phyloP scores from a whole-genome alignment of 2,888 invertebrate species.

The Hemistola chrysoprasaria region DNA sequence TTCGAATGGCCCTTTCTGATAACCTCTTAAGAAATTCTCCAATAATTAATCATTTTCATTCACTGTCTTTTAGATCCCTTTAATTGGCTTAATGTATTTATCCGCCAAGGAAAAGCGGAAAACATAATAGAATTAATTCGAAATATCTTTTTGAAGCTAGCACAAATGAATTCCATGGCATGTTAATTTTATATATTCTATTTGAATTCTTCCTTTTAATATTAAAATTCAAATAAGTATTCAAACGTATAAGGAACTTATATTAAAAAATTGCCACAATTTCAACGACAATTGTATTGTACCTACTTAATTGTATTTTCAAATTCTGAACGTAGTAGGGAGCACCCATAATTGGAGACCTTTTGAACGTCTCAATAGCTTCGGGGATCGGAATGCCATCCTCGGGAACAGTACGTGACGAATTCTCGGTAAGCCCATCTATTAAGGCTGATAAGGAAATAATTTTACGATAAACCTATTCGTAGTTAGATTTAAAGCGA shows the following conservation, averaged over 20 bases:
- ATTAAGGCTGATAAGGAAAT: conserved; percentile 47
- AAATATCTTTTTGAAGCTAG: conserved; percentile 15
- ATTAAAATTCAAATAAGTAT: too few relatives aligned
- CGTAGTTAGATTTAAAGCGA: conserved; percentile 9
- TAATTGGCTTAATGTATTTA: conserved; percentile 16
- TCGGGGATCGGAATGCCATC: conserved; percentile 38
- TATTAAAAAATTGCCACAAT: too few relatives aligned
- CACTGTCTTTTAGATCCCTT: conserved; percentile 9
- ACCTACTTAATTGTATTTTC: conserved; percentile 34
- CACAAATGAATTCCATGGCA: conserved; percentile 17
- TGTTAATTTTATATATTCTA: conserved; percentile 25
- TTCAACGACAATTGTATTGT: conserved; percentile 17
- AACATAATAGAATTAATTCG: conserved; percentile 17
- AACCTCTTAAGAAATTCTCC: too few relatives aligned
- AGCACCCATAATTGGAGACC: conserved; percentile 43
- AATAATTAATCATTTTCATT: conserved; percentile 10
- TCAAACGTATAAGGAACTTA: too few relatives aligned
- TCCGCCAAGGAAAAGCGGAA: conserved; percentile 9
- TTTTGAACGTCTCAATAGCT: conserved; percentile 62
- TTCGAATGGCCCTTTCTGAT: too few relatives aligned
- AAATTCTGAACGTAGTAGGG: conserved; percentile 24
- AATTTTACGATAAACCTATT: conserved; percentile 36
- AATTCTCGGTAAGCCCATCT: conserved; percentile 39
- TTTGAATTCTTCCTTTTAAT: conserved; percentile 3
- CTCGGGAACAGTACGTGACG: conserved; percentile 43